A percentile compares a stretch with the other conserved stretches of the same genome.
Evolutionary conservation across 2,113 vertebrate genomes (phyloP).

Genomic region (Chinchilla lanigera): DNA sequence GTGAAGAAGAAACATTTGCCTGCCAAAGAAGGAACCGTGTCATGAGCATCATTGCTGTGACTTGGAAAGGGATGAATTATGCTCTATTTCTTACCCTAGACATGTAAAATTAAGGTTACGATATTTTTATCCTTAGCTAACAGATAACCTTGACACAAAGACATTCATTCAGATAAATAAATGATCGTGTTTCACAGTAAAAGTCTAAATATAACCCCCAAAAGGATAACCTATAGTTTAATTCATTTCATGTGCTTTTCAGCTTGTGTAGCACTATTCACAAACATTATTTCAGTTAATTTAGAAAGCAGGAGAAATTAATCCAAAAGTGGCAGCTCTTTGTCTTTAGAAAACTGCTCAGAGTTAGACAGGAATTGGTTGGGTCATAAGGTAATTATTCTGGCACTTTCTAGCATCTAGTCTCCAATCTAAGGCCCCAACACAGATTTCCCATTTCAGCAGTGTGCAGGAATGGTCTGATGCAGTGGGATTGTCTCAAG

Average conservation of each 20-base stretch:
- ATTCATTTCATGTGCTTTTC: slow-evolving; percentile 25
- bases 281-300: slow-evolving; percentile 10
- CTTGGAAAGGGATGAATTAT: slow-evolving; percentile 3
- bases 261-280: background rate
- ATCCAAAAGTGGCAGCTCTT: background rate
- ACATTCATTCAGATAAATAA: slow-evolving; percentile 35
- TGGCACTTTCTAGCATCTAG: background rate
- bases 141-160: slow-evolving; percentile 23
- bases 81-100: background rate
- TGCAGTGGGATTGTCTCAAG: background rate
- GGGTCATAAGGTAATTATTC: background rate
- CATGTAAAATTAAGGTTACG: background rate
- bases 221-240: slow-evolving; percentile 40
- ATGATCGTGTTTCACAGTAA: slow-evolving; percentile 15
- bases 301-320: slow-evolving; percentile 42
- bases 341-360: background rate
- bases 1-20: background rate
- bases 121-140: slow-evolving; percentile 19
- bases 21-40: slow-evolving; percentile 14
- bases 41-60: background rate
- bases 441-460: background rate
- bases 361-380: background rate
- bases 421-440: background rate
- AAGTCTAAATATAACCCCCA: background rate
- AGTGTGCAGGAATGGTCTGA: background rate